A percentile compares a stretch with the other conserved stretches of the same genome.
These are phyloP conservation scores for Pao palembangensis DNA, from an alignment of 2,113 vertebrate species.

Conservation along the genomic window DNA sequence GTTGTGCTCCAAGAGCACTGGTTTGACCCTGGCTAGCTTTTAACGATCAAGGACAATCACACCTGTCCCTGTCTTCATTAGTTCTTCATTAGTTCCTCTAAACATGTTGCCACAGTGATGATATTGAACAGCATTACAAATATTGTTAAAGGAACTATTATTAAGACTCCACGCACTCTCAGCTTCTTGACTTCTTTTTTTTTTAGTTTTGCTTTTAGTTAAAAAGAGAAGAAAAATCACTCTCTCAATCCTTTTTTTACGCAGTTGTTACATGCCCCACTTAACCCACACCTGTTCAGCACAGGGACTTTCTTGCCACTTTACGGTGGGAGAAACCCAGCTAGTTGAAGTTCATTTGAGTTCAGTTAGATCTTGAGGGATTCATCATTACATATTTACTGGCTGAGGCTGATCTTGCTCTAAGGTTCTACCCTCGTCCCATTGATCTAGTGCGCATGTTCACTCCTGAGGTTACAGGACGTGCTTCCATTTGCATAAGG, in stretches of 20 bases:
- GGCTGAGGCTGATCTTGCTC: conserved; percentile 91
- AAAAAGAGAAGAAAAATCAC: no score
- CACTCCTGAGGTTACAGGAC: conserved; percentile 90
- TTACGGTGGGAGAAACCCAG: conserved; percentile 77
- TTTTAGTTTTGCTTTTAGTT: conserved; percentile 9
- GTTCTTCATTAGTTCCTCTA: conserved; percentile 22
- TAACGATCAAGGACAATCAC: conserved; percentile 27
- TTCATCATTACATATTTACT: conserved; percentile 98
- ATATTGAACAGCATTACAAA: conserved; percentile 73
- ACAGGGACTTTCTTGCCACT: conserved; percentile 59
- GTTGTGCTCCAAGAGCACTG: no score
- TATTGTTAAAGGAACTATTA: conserved; percentile 63
- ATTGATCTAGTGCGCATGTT: conserved; percentile 99
- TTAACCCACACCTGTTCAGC: conserved; percentile 35
- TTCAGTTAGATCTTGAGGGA: conserved; percentile 79
- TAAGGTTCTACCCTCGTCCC: conserved; percentile 88
- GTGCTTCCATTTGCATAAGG: conserved; percentile 99
- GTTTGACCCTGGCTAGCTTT: conserved; percentile 7
- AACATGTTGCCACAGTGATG: conserved; percentile 64
- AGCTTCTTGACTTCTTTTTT: conserved; percentile 37
- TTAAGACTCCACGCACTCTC: conserved; percentile 42
- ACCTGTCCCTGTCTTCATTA: conserved; percentile 22
- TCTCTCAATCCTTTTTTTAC: conserved; percentile 4
- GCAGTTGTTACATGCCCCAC: not conserved
- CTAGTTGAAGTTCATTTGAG: conserved; percentile 81